Evolutionary conservation across 2,113 vertebrate genomes (phyloP).

Genomic region (Caloenas nicobarica): DNA sequence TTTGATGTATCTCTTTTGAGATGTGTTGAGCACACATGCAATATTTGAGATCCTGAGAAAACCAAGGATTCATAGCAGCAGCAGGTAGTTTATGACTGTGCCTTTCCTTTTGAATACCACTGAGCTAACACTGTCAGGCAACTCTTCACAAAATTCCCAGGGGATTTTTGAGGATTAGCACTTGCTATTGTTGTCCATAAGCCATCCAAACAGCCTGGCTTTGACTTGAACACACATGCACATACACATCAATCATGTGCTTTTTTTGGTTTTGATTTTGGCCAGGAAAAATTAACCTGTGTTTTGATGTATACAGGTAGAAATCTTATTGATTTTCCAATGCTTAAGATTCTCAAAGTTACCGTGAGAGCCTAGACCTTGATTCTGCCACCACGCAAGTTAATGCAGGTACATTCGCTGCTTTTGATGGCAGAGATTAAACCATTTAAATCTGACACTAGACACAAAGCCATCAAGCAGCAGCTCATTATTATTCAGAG

Average conservation of each 20-base stretch:
- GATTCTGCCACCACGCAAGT: background rate
- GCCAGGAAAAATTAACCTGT: background rate
- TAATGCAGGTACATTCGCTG: background rate
- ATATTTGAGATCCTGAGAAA: background rate
- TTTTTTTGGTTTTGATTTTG: background rate
- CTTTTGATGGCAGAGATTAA: background rate
- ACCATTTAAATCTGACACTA: background rate
- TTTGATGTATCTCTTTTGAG: background rate
- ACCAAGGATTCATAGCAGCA: background rate
- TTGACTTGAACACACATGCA: background rate
- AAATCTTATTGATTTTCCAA: background rate
- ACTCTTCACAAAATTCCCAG: background rate
- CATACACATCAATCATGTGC: fast-evolving
- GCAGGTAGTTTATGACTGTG: background rate
- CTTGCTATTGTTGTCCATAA: background rate
- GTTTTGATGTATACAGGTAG: background rate
- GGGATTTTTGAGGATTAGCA: background rate
- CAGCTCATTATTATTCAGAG: background rate
- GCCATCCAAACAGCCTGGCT: background rate
- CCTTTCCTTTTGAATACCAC: background rate
- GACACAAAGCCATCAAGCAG: background rate
- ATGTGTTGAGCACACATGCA: background rate
- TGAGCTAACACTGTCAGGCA: background rate
- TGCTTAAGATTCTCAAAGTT: background rate
- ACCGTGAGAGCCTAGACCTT: background rate